Evolutionary conservation across 2,113 vertebrate species (phyloP), one percentile per base, ranked within the genome.

Genomic region (Elephantulus edwardii): DNA sequence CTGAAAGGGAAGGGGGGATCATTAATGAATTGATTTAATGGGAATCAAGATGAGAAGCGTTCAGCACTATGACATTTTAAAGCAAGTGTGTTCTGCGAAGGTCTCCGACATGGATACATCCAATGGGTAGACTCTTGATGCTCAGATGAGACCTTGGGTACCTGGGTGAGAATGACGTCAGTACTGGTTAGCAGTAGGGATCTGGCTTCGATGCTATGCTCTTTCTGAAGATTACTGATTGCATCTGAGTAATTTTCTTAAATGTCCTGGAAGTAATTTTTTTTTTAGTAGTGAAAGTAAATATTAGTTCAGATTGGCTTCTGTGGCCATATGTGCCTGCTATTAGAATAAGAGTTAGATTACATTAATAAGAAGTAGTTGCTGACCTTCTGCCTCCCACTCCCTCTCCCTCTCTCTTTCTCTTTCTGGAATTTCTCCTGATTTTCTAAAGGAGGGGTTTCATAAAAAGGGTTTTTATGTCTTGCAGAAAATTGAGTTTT

Each of bases 401-500:
- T 17, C 44, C 92, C 94, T 95, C 89, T 35, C 80, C 44, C 72
- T 58, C 80, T 84, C 52, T 22, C n/a, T n/a, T n/a, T n/a, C n/a
- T n/a, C n/a, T 17, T 9, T 71, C 97, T 93, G 96, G 93, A 96
- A 95, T 97, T 97, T 97, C 96, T 96, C 96, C 95, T 97, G 97
- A 97, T 98, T 98, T 98, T 98, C 97, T 97, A 97, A 98, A 98
- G 97, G 96, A 98, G 98, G 97, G 97, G 97, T 97, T 98, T 98
- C 97, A 98, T 98, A 98, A 98, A 97, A 97, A 97, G 97, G 97
- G 97, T 97, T 98, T 97, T 98, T 98, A 98, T 98, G 97, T 98
- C 97, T 98, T 98, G 97, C 96, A 98, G 97, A 98, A 98, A 98
- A 98, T 98, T 98, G 98, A 98, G 98, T 98, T 98, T 98, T 98